These are phyloP conservation scores for Euthynnus affinis DNA, from an alignment of 2,797 vertebrate genomes.

Conservation along the genomic window DNA sequence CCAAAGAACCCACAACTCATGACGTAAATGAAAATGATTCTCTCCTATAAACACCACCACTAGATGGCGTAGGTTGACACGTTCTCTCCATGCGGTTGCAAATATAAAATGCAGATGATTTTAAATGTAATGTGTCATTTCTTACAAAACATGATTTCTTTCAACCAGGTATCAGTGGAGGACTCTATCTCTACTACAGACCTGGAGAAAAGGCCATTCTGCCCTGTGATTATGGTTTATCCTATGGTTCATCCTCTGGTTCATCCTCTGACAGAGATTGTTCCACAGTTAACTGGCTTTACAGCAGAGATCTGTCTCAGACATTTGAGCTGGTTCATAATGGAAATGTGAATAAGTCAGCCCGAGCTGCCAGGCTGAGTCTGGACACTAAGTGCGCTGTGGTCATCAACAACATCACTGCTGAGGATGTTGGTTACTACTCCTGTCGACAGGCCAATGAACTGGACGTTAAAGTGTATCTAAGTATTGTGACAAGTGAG, in stretches of 20 bases:
- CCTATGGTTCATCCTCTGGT: too few species aligned
- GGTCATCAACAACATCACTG: constrained; percentile 19
- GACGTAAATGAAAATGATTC: too few species aligned
- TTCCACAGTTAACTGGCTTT: accelerated
- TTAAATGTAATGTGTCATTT: too few species aligned
- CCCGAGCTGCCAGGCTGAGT: constrained; percentile 9
- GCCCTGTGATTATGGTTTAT: neutral
- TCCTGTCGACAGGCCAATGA: accelerated
- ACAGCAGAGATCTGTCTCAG: accelerated
- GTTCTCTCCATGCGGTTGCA: neutral
- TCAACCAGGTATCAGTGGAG: neutral
- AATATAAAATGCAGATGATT: neutral
- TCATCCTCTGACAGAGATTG: neutral
- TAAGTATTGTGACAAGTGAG: constrained; percentile 49
- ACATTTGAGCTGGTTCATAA: accelerated
- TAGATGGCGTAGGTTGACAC: neutral
- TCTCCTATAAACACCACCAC: neutral
- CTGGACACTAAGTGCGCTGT: constrained; percentile 32
- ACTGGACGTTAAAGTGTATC: accelerated
- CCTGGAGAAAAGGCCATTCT: neutral
- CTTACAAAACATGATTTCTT: neutral
- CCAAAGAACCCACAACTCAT: neutral
- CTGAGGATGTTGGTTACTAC: constrained; percentile 14
- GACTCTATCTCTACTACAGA: accelerated
- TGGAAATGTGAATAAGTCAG: accelerated